Conservation (phyloP, 2,113 vertebrate species). For the Illadopsis cleaveri region DNA sequence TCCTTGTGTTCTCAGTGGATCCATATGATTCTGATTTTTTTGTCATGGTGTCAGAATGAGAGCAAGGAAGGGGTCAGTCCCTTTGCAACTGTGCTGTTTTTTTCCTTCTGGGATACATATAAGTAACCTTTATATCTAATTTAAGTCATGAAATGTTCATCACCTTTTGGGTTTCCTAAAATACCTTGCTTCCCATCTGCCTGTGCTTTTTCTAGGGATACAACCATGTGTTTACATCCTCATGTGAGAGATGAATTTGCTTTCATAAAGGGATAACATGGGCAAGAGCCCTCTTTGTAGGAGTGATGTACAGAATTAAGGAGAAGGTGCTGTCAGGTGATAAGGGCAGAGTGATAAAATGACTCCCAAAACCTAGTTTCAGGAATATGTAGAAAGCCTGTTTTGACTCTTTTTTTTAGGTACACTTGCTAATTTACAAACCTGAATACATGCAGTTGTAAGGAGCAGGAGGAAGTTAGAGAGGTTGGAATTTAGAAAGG, state of each 20-base stretch:
- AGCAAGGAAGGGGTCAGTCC: not conserved
- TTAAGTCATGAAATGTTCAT: not conserved
- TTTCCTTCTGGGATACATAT: not conserved
- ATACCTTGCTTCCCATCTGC: not conserved
- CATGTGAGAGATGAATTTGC: not conserved
- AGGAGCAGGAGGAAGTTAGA: not conserved
- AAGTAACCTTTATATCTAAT: not conserved
- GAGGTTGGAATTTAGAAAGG: not conserved
- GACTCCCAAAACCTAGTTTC: not conserved
- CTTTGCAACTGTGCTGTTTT: not conserved
- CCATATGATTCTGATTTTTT: not conserved
- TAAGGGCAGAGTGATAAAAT: not conserved
- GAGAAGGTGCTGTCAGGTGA: not conserved
- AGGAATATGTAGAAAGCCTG: not conserved
- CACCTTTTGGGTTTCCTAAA: not conserved
- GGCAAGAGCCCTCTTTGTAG: not conserved
- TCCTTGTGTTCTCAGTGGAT: constrained; percentile 27
- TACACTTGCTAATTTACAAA: not conserved
- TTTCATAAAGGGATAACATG: not conserved
- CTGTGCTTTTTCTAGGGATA: not conserved
- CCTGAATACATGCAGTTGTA: not conserved
- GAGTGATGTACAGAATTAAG: not conserved
- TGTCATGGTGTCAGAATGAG: not conserved
- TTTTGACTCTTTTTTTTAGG: not conserved
- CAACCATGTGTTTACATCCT: not conserved